Conservation (phyloP, 2,113 vertebrate genomes). For the Myotis brandtii region DNA sequence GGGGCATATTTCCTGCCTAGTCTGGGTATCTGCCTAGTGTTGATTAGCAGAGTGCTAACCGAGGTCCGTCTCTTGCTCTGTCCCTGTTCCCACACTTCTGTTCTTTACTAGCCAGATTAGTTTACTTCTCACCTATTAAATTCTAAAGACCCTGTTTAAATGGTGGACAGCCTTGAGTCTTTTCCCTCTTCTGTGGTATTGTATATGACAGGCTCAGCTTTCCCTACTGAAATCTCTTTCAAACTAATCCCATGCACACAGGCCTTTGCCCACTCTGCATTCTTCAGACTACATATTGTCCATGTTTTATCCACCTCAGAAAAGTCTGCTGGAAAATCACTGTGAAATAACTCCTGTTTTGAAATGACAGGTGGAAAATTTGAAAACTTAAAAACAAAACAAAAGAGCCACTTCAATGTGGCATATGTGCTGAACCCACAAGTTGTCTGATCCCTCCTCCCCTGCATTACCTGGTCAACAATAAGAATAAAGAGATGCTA, state of each 20-base stretch:
- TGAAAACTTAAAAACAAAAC: not conserved
- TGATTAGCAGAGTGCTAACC: not conserved
- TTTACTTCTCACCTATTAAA: not conserved
- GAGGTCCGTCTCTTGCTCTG: not conserved
- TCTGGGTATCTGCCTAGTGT: not conserved
- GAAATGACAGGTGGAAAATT: slow-evolving; percentile 23
- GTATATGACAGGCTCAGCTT: slow-evolving; percentile 24
- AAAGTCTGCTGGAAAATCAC: slow-evolving; percentile 25
- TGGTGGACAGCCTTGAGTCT: not conserved
- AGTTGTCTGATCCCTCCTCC: not conserved
- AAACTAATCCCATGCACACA: not conserved
- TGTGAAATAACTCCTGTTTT: slow-evolving; percentile 23
- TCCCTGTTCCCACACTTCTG: not conserved
- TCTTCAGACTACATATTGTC: not conserved
- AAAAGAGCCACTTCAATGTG: not conserved
- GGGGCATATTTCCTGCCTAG: not conserved
- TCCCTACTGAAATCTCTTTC: not conserved
- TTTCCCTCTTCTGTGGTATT: not conserved
- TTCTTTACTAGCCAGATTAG: not conserved
- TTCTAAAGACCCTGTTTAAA: not conserved
- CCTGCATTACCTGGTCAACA: not conserved
- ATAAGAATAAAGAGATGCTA: not conserved
- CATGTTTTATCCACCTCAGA: slow-evolving; percentile 66
- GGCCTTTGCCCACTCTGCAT: not conserved
- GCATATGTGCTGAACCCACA: not conserved